Conservation (phyloP, 2,113 vertebrate species). For the Callipepla californica region DNA sequence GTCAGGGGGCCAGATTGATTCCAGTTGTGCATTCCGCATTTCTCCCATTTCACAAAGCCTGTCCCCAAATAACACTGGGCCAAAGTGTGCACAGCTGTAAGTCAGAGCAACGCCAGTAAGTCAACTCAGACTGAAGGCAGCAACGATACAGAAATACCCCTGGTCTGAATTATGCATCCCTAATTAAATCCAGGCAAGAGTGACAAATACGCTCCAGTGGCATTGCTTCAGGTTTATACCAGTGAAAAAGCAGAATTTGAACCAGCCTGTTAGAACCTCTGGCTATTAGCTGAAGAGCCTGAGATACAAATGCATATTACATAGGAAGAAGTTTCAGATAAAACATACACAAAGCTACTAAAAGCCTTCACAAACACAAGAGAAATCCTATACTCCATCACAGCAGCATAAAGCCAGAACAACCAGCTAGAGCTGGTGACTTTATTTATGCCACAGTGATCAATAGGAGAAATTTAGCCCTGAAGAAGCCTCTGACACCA, state of each 20-base stretch:
- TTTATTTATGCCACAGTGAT: constrained; percentile 19
- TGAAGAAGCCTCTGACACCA: not conserved
- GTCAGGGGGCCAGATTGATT: constrained; percentile 62
- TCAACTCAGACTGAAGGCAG: constrained; percentile 59
- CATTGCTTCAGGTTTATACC: constrained; percentile 51
- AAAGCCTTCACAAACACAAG: not conserved
- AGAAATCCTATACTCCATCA: not conserved
- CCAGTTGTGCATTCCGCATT: constrained; percentile 66
- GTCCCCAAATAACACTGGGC: constrained; percentile 72
- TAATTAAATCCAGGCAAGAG: constrained; percentile 67
- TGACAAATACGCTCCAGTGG: constrained; percentile 51
- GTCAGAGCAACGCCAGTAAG: constrained; percentile 63
- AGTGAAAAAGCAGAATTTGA: constrained; percentile 29
- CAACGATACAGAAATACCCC: constrained; percentile 37
- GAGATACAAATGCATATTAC: not conserved
- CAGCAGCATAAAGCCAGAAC: not conserved
- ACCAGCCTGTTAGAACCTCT: constrained; percentile 23
- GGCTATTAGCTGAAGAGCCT: not conserved
- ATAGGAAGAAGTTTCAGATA: not conserved
- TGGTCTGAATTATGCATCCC: constrained; percentile 58
- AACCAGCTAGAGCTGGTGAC: not conserved
- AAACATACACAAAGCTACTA: not conserved
- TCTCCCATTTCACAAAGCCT: constrained; percentile 71
- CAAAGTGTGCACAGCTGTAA: constrained; percentile 68
- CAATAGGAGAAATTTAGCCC: constrained; percentile 14